Conservation (phyloP, 1,140 invertebrate species). For the Wiebesia pumilae region DNA sequence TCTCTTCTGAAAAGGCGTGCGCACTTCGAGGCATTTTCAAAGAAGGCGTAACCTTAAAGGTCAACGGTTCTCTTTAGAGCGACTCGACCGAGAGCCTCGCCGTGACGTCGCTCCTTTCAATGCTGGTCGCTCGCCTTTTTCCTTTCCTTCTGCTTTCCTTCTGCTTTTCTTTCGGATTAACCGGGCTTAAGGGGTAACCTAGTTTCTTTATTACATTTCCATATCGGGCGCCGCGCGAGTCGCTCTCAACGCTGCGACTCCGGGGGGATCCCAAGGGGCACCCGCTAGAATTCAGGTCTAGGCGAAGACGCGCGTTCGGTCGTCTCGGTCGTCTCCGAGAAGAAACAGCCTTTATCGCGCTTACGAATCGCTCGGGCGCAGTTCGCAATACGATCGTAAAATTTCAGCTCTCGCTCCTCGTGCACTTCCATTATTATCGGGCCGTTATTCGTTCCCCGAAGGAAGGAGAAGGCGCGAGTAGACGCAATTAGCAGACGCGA, state of each 20-base stretch:
- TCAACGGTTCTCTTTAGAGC: neutral
- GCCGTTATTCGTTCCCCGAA: neutral
- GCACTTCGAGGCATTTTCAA: neutral
- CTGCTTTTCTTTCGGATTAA: neutral
- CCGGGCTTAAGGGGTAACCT: neutral
- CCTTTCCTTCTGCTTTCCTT: neutral
- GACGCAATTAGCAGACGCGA: neutral
- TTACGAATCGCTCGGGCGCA: too few species aligned
- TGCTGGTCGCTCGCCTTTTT: neutral
- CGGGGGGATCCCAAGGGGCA: neutral
- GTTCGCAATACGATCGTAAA: too few species aligned
- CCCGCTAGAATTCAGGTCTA: neutral
- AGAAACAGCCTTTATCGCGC: neutral
- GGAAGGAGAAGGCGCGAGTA: neutral
- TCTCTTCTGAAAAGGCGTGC: neutral
- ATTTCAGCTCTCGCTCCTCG: neutral
- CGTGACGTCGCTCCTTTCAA: neutral
- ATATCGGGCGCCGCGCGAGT: neutral
- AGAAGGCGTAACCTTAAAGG: neutral
- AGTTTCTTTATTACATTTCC: constrained; percentile 15
- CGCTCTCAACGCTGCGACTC: neutral
- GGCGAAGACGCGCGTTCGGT: neutral
- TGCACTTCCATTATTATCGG: neutral
- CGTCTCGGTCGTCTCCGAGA: too few species aligned
- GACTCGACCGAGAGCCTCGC: neutral